Base-by-base conservation (phyloP, 2,113 vertebrate genomes). In the Aleadryas rufinucha region DNA sequence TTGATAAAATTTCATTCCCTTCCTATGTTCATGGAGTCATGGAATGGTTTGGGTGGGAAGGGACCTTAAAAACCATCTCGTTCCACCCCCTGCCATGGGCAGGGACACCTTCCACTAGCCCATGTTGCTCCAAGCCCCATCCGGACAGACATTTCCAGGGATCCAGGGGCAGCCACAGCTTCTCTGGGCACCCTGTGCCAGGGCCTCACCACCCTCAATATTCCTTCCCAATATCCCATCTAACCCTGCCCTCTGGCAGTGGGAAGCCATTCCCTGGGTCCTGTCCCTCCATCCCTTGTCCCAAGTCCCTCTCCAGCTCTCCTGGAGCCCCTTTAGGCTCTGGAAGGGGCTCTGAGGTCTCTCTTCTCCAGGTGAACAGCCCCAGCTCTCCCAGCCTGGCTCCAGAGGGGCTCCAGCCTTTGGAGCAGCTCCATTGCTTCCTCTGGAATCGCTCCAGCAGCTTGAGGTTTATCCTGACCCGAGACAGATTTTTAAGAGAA, bases 81-180 rank as follows among this genome's bases (percentile, higher is more conserved):
- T 41, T 4, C n/a, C 24, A 35, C 0, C 21, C 52, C 7, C 6
- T 80, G 21, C 26, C 31, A 10, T 31, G 30, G 11, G 3, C 49
- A 41, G 24, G 24, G 37, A 52, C 23, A 66, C 3, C 16, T 68
- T 0, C 23, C 39, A 31, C 39, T 15, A 0, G 2, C 20, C 45
- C 69, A 68, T 4, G 15, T 0, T 37, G 37, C 1, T 44, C 44
- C 37, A 71, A 71, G 16, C 16, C 7, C n/a, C 0, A 0, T 63
- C 30, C 49, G 15, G 3, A 4, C 86, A 52, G 52, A 20, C 12
- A 44, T 12, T 74, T 3, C 50, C 76, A 72, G 37, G 59, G 50
- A 44, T 65, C 28, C 69, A 39, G 42, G 37, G 12, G 6, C 68
- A 89, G 76, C 68, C 52, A 81, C 68, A 81, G 50, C 59, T 72